A percentile compares a stretch with the other conserved stretches of the same genome.
phyloP scores from a whole-genome alignment of 2,888 invertebrate genomes.

The Serripes groenlandicus region DNA sequence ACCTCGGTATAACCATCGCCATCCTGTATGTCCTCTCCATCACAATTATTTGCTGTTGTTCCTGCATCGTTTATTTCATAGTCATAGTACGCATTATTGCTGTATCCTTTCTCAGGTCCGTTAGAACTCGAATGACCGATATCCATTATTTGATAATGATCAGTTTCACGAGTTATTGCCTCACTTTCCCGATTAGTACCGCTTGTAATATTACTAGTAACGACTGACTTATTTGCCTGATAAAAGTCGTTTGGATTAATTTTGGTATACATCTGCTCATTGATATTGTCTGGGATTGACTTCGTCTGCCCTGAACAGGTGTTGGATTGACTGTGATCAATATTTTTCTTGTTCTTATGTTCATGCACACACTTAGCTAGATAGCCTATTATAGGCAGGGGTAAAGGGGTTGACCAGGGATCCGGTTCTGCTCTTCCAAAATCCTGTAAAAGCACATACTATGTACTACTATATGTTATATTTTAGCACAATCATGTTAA shows the following conservation, averaged over 20 bases:
- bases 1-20: background rate
- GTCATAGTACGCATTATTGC: background rate
- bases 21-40: background rate
- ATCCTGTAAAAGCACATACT: constrained; percentile 77
- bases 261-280: constrained; percentile 15
- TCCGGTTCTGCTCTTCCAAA: constrained; percentile 77
- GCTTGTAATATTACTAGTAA: constrained; percentile 1
- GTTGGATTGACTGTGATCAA: background rate
- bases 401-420: constrained; percentile 77
- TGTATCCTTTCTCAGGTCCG: background rate
- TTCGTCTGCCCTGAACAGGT: background rate
- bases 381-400: constrained; percentile 79
- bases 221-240: background rate
- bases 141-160: constrained; percentile 15
- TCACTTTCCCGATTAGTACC: background rate
- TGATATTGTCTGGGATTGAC: background rate
- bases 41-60: background rate
- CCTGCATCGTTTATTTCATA: background rate
- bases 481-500: too few relatives aligned
- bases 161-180: background rate
- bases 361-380: constrained; percentile 74
- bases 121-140: background rate
- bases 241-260: background rate
- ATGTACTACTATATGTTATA: too few relatives aligned
- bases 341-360: constrained; percentile 40